Base-by-base conservation (phyloP, 2,113 vertebrate species). In the Seriola rivoliana region DNA sequence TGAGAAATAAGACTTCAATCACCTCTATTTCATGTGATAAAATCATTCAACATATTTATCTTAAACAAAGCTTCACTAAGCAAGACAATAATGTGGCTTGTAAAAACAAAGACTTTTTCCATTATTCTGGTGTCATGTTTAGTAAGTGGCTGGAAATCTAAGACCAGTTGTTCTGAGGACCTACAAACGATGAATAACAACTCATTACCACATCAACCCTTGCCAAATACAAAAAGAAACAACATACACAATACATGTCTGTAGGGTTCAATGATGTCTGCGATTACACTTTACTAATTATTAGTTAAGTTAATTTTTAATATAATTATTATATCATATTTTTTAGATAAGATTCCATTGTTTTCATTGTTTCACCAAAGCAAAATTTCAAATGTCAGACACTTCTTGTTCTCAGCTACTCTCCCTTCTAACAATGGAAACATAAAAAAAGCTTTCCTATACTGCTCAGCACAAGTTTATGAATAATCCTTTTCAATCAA, bases 401-500 rank as follows among this genome's bases (percentile, higher is more conserved):
- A 46, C 25, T 19, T 11, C 3, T 16, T 32, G 13, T 32, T 32
- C 32, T 32, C 5, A 16, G 29, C 25, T 59, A 16, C 3, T 59
- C 13, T 32, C 57, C 4, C 7, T n/a, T 60, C 32, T 46, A 38
- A 78, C 3, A 34, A 42, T 48, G 48, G 16, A 6, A 8, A 7
- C 17, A 50, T 50, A 5, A 13, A 5, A 4, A 1, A 17, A 17
- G 16, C 17, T 48, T n/a, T 40, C 40, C 19, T 19, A 29, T 29
- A 29, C 48, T n/a, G 40, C 63, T 32, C 36, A 84, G 78, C 29
- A 46, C 5, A 1, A 16, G 72, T 44, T 50, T 52, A 38, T 44
- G 38, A 78, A 81, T 75, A 4, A 67, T 67, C 44, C 2, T 66
- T 68, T 46, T 52, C 3, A 63, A 62, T 76, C 44, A 58, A 59